Conservation (phyloP, 2,888 invertebrate genomes). For the Lepidochitona cinerea region DNA sequence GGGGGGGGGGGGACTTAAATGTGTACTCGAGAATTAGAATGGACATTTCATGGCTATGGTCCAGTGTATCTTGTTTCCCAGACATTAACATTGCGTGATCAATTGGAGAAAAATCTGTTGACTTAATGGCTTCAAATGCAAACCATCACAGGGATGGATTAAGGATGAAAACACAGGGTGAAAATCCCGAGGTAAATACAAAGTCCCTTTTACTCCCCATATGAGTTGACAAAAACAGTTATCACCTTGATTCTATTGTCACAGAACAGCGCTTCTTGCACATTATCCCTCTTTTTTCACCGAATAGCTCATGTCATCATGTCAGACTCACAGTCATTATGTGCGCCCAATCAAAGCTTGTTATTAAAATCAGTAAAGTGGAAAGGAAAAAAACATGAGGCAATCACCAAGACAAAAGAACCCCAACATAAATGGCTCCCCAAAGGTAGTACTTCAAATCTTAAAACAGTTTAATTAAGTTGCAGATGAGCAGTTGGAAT, state of each 20-base stretch:
- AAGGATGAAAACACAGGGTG: no score
- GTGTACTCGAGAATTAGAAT: no score
- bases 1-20: no score
- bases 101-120: no score
- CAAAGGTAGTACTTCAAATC: background rate
- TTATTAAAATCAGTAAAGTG: background rate
- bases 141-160: no score
- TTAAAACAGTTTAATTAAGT: background rate
- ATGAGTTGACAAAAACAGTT: background rate
- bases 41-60: no score
- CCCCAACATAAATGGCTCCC: background rate
- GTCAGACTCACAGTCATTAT: no score
- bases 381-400: background rate
- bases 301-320: background rate
- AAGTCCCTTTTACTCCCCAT: background rate
- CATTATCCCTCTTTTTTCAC: background rate
- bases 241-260: background rate
- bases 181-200: background rate
- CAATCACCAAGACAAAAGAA: background rate
- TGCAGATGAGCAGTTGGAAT: background rate
- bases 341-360: background rate
- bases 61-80: no score
- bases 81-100: no score
- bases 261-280: background rate
- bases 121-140: no score